phyloP scores from a whole-genome alignment of 2,113 vertebrate species.

The Isichthys henryi region DNA sequence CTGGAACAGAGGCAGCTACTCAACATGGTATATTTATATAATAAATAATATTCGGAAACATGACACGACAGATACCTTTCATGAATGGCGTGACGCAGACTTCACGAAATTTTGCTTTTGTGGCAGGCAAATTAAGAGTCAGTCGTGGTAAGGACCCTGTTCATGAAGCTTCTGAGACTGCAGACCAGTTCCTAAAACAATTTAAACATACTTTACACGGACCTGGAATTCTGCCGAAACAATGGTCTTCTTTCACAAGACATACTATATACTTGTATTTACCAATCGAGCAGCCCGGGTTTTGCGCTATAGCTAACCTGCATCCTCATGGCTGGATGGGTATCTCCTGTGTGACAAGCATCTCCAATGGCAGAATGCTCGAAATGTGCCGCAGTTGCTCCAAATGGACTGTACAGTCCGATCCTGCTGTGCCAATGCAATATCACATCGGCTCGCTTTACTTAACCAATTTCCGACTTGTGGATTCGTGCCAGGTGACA shows the following conservation, averaged over 20 bases:
- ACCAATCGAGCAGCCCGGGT: background rate
- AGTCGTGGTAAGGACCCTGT: no score
- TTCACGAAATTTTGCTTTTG: background rate
- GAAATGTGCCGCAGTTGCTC: background rate
- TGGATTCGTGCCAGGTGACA: background rate
- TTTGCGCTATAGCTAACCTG: background rate
- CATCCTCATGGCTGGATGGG: background rate
- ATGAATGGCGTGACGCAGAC: background rate
- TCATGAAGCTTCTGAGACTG: background rate
- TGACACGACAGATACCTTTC: background rate
- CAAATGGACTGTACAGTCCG: background rate
- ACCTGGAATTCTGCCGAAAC: background rate
- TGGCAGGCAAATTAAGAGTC: background rate
- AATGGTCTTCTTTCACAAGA: background rate
- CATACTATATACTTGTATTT: background rate
- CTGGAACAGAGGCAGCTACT: background rate
- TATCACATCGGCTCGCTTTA: background rate
- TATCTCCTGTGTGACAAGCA: background rate
- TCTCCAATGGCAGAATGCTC: background rate
- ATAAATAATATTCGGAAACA: background rate
- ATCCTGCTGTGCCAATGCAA: no score
- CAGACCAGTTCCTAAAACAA: background rate
- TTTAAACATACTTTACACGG: background rate
- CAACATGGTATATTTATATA: background rate
- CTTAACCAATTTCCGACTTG: background rate